Conservation (phyloP, 2,888 invertebrate genomes). For the Athalia circularis region DNA sequence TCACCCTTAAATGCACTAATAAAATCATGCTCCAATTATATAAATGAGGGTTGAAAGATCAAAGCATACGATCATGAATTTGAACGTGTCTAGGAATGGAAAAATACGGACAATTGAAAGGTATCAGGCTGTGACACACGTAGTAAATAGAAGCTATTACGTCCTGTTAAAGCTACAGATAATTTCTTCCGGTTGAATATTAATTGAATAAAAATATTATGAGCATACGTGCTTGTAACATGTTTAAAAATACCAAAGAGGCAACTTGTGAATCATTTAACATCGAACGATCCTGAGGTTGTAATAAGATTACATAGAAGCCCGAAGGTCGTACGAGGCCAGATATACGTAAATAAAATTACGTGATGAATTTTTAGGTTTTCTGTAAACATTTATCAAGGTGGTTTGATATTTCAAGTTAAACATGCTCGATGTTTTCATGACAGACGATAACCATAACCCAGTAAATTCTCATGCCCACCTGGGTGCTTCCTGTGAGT, state of each 20-base stretch:
- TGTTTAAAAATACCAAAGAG: slow-evolving; percentile 33
- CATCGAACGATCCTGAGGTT: slow-evolving; percentile 37
- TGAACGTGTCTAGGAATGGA: neutral
- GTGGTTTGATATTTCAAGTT: slow-evolving; percentile 31
- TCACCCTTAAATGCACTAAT: neutral
- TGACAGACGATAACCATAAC: slow-evolving; percentile 17
- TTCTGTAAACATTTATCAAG: neutral
- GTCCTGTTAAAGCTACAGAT: slow-evolving; percentile 52
- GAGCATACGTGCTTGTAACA: neutral
- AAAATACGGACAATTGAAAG: neutral
- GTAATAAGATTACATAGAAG: slow-evolving; percentile 16
- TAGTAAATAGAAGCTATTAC: neutral
- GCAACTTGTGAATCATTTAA: slow-evolving; percentile 29
- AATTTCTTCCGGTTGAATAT: neutral
- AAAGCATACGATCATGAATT: neutral
- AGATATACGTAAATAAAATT: neutral
- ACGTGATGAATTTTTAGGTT: neutral
- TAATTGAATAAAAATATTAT: slow-evolving; percentile 5
- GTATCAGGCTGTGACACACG: neutral
- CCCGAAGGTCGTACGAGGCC: neutral
- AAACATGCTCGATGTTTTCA: slow-evolving; percentile 27
- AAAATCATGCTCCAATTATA: neutral
- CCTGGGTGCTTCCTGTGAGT: slow-evolving; percentile 78
- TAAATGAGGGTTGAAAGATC: neutral
- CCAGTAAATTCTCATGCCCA: slow-evolving; percentile 52